These are phyloP conservation scores for Serrognathus titanus DNA, from an alignment of 2,888 invertebrate genomes.

Conservation along the genomic window DNA sequence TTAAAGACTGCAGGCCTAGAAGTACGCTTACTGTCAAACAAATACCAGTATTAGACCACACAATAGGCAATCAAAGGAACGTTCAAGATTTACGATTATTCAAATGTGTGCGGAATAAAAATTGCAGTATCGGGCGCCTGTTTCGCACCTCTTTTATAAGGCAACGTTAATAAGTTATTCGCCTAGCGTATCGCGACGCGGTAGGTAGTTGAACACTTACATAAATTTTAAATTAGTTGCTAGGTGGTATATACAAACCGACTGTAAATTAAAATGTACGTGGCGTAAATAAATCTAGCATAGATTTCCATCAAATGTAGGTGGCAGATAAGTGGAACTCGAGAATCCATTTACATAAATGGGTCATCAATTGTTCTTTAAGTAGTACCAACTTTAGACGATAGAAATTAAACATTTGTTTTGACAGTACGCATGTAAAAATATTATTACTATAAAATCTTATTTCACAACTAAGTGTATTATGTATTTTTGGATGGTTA, in stretches of 20 bases:
- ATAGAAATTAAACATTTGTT: too few species aligned
- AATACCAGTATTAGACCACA: constrained; percentile 39
- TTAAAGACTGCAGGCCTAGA: constrained; percentile 11
- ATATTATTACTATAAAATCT: too few species aligned
- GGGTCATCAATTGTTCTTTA: too few species aligned
- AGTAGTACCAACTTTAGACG: too few species aligned
- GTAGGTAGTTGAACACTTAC: constrained; percentile 35
- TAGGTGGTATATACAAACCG: constrained; percentile 20
- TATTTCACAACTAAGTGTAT: too few species aligned
- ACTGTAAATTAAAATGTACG: background rate
- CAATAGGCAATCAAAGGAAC: constrained; percentile 35
- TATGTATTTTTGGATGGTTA: too few species aligned
- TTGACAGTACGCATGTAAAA: too few species aligned
- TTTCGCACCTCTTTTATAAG: constrained; percentile 30
- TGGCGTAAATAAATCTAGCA: background rate
- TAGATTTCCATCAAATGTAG: background rate
- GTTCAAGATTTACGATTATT: constrained; percentile 42
- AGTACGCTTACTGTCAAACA: constrained; percentile 33
- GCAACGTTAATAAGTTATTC: constrained; percentile 30
- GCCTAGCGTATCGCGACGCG: constrained; percentile 29
- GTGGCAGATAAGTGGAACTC: background rate
- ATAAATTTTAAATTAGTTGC: constrained; percentile 31
- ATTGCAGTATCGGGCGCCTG: constrained; percentile 43
- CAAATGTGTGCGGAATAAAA: constrained; percentile 40
- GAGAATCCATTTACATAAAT: too few species aligned